Evolutionary conservation across 2,888 invertebrate genomes (phyloP), one percentile per base, ranked within the genome.

Genomic region (Seira ritae): DNA sequence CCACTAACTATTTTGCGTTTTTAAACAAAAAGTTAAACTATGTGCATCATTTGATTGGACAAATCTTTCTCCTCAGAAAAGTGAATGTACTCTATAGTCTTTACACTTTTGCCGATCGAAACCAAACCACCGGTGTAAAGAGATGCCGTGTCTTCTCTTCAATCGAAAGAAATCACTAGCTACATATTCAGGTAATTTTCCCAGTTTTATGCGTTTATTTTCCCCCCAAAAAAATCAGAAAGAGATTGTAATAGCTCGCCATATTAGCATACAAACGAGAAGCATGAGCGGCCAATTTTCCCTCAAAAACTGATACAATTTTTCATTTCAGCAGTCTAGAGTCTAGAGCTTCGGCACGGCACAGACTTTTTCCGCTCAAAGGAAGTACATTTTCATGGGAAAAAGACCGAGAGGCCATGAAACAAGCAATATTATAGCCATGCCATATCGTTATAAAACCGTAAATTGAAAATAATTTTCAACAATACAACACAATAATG

Each of bases 201-300:
- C 60, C 60, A 10, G 46, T 42, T 6, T 12, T 10, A 42, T 42
- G 12, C 12, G 6, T 6, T 6, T 6, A 42, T 42, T 42, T 42
- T 42, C 12, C 6, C 46, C 12, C 6, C 46, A 42, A 42, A 42
- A 42, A 6, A 6, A 12, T 42, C 12, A 42, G 46, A 6, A 12
- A 4, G 12, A 60, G n/a, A 60, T 60, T 60, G 60, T n/a, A 19
- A 3, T 60, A n/a, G n/a, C n/a, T n/a, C n/a, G n/a, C n/a, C n/a
- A n/a, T n/a, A n/a, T n/a, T n/a, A n/a, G n/a, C n/a, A n/a, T n/a
- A 10, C 17, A n/a, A 75, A 81, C 75, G 70, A 75, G 71, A 66
- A 79, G 23, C 80, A 75, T 81, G 75, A 76, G 75, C 81, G 81
- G 75, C 37, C 75, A 76, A 65, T 80, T 68, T 50, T 50, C 50